These are phyloP conservation scores for Leptinotarsa rubiginosa DNA, from an alignment of 2,888 invertebrate genomes.

Conservation along the genomic window DNA sequence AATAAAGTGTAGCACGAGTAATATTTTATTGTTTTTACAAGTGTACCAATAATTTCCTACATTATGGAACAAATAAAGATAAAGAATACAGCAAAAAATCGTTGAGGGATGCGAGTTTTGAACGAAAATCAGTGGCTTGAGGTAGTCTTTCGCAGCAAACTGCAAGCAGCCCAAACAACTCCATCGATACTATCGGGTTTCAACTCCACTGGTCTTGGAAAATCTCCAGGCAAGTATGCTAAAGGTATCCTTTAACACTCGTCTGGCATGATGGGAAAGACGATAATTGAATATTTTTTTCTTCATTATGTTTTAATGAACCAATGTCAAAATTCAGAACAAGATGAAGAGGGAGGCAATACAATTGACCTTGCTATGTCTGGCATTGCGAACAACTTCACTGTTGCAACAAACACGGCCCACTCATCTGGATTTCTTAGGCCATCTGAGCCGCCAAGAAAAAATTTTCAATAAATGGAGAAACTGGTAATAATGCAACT, in stretches of 20 bases:
- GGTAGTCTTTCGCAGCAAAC: not conserved
- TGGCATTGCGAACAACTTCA: constrained; percentile 2
- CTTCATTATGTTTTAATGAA: constrained; percentile 8
- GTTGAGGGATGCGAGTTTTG: too few relatives aligned
- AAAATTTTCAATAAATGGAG: constrained; percentile 14
- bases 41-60: too few relatives aligned
- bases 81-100: too few relatives aligned
- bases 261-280: not conserved
- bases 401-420: not conserved
- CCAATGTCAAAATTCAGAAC: constrained; percentile 6
- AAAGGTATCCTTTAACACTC: too few relatives aligned
- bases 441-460: constrained; percentile 17
- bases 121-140: too few relatives aligned
- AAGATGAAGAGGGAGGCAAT: constrained; percentile 15
- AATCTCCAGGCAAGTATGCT: constrained; percentile 16
- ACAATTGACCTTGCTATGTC: not conserved
- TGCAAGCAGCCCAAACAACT: constrained; percentile 31
- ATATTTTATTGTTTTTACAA: too few relatives aligned
- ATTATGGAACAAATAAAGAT: too few relatives aligned
- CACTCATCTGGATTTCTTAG: not conserved
- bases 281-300: not conserved
- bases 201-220: constrained; percentile 24
- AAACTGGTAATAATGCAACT: constrained; percentile 11
- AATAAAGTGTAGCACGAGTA: too few relatives aligned
- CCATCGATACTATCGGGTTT: constrained; percentile 25